Evolutionary conservation across 1,140 invertebrate species (phyloP).

Genomic region (Condylostylus longicornis): DNA sequence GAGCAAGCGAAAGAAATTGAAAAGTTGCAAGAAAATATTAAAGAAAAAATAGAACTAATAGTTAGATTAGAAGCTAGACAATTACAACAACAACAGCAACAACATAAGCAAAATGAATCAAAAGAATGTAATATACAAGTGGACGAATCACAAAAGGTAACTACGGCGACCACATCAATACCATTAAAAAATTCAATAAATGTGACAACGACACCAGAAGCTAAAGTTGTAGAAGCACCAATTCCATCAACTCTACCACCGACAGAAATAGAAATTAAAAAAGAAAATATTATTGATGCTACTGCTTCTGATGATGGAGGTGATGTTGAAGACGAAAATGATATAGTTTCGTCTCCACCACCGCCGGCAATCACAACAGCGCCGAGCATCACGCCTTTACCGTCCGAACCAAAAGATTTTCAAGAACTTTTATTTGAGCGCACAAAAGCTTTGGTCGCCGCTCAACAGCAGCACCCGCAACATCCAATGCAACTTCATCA

Average conservation of each 20-base stretch:
- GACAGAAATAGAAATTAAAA: constrained; percentile 27
- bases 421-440: constrained; percentile 64
- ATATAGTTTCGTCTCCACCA: too few species aligned
- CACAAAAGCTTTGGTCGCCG: constrained; percentile 49
- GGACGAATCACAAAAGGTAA: too few species aligned
- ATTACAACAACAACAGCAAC: background rate
- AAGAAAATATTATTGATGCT: constrained; percentile 26
- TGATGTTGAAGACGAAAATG: constrained; percentile 25
- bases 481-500: constrained; percentile 11
- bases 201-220: too few species aligned
- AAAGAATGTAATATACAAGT: constrained; percentile 9
- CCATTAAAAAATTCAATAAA: too few species aligned
- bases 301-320: constrained; percentile 26
- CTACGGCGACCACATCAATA: too few species aligned
- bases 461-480: constrained; percentile 23
- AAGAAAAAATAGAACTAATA: background rate
- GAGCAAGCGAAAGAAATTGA: background rate
- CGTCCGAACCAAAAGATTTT: constrained; percentile 49
- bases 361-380: too few species aligned
- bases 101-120: constrained; percentile 4
- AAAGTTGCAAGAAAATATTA: background rate
- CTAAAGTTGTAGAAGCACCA: too few species aligned
- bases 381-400: constrained; percentile 56
- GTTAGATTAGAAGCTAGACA: constrained; percentile 4
- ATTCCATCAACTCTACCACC: background rate